Percentiles rank a stretch among this genome's conserved stretches.
These are phyloP conservation scores for Indicator maculatus DNA, from an alignment of 2,113 vertebrate genomes.

Conservation along the genomic window DNA sequence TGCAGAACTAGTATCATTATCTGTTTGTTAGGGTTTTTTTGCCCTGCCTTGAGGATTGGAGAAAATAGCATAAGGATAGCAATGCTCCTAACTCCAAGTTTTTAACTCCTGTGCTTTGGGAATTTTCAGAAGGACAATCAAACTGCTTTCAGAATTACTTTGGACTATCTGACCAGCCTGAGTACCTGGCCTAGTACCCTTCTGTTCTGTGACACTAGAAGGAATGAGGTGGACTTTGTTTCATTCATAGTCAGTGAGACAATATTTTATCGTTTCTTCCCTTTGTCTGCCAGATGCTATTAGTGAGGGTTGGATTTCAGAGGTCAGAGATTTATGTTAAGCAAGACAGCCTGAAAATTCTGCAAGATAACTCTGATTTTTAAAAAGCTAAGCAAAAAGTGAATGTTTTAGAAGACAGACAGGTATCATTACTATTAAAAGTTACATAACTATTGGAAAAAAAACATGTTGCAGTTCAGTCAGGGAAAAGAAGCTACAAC, in stretches of 20 bases:
- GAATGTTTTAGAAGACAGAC: not conserved
- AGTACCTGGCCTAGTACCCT: not conserved
- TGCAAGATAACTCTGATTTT: not conserved
- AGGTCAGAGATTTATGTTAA: not conserved
- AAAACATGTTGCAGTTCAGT: not conserved
- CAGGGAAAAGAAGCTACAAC: not conserved
- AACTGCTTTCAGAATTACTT: not conserved
- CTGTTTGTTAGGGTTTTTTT: not conserved
- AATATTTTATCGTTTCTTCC: not conserved
- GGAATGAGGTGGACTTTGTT: not conserved
- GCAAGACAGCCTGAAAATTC: not conserved
- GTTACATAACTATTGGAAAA: not conserved
- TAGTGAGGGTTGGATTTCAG: not conserved
- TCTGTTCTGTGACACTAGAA: not conserved
- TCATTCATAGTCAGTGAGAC: not conserved
- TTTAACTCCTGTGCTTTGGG: not conserved
- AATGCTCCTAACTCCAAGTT: not conserved
- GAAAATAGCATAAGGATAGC: not conserved
- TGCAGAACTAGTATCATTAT: not conserved
- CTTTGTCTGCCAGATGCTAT: not conserved
- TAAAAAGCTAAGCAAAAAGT: not conserved
- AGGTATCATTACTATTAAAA: not conserved
- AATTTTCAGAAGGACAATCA: not conserved
- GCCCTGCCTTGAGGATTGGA: not conserved
- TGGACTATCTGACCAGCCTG: not conserved